Evolutionary conservation across 1,140 invertebrate species (phyloP).

Genomic region (Papilio helenus): DNA sequence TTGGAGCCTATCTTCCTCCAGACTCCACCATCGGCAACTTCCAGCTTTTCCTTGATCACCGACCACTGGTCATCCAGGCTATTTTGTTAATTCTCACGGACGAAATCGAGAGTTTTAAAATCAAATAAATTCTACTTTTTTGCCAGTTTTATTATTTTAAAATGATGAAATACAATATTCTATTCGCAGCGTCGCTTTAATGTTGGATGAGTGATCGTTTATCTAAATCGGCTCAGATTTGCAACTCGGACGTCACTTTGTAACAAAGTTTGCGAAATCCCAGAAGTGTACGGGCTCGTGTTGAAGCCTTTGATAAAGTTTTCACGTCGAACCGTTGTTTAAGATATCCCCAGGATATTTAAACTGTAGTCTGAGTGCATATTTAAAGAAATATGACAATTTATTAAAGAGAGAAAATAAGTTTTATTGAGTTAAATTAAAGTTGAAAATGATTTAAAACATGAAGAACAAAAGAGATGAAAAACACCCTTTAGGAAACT

Average conservation of each 20-base stretch:
- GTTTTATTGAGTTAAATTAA: not conserved
- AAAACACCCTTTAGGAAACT: too few species aligned
- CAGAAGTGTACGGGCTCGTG: slow-evolving; percentile 13
- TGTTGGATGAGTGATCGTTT: not conserved
- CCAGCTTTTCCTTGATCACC: too few species aligned
- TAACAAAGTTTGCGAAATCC: slow-evolving; percentile 18
- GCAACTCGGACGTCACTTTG: slow-evolving; percentile 9
- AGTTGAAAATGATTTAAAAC: not conserved
- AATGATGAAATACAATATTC: not conserved
- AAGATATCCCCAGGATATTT: not conserved
- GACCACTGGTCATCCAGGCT: too few species aligned
- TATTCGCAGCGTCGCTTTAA: not conserved
- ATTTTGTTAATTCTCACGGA: too few species aligned
- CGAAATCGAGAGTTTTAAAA: too few species aligned
- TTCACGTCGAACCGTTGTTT: slow-evolving; percentile 4
- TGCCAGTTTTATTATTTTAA: not conserved
- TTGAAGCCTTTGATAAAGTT: slow-evolving; percentile 24
- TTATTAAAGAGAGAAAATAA: not conserved
- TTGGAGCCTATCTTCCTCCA: too few species aligned
- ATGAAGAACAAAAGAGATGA: too few species aligned
- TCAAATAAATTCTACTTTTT: too few species aligned
- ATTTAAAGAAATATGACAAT: not conserved
- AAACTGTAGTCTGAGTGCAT: not conserved
- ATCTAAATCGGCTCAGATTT: slow-evolving; percentile 11
- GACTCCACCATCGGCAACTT: too few species aligned